Percentiles rank a stretch among this genome's conserved stretches.
Evolutionary conservation across 2,888 invertebrate species (phyloP).

Genomic region (Ophion costatus): DNA sequence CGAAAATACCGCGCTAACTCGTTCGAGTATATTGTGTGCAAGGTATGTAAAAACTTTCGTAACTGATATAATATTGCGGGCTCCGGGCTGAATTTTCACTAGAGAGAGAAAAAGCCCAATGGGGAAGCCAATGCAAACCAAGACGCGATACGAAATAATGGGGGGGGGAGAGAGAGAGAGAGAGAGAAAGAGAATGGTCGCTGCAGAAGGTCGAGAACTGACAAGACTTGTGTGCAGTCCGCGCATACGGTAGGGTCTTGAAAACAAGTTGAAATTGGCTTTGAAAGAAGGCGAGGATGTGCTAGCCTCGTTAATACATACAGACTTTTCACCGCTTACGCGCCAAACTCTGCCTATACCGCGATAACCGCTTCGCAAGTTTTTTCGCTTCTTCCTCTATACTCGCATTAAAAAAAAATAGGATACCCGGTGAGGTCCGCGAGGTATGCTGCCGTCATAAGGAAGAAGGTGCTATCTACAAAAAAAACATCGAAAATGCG

Average conservation of each 20-base stretch:
- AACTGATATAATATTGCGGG: conserved; percentile 68
- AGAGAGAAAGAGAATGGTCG: conserved; percentile 16
- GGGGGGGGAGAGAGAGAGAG: conserved; percentile 14
- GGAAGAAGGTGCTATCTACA: too few species aligned
- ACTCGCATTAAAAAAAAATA: conserved; percentile 29
- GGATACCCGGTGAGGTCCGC: not conserved
- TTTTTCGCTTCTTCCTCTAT: conserved; percentile 43
- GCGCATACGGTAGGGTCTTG: conserved; percentile 53
- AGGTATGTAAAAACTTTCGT: conserved; percentile 56
- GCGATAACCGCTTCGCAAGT: conserved; percentile 65
- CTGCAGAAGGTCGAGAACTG: conserved; percentile 36
- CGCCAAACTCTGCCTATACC: conserved; percentile 34
- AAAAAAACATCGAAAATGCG: too few species aligned
- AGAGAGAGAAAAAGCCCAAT: not conserved
- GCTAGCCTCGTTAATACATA: conserved; percentile 63
- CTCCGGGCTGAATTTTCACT: conserved; percentile 46
- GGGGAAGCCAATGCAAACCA: conserved; percentile 17
- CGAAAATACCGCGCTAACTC: conserved; percentile 69
- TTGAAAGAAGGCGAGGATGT: conserved; percentile 62
- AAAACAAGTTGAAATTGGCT: conserved; percentile 66
- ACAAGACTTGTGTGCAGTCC: conserved; percentile 41
- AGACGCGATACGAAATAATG: conserved; percentile 57
- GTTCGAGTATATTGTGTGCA: conserved; percentile 49
- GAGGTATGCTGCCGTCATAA: not conserved
- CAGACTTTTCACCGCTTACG: conserved; percentile 59